A percentile compares a stretch with the other conserved stretches of the same genome.
Conservation (phyloP, 1,140 invertebrate genomes). For the Globodera ellingtonae region DNA sequence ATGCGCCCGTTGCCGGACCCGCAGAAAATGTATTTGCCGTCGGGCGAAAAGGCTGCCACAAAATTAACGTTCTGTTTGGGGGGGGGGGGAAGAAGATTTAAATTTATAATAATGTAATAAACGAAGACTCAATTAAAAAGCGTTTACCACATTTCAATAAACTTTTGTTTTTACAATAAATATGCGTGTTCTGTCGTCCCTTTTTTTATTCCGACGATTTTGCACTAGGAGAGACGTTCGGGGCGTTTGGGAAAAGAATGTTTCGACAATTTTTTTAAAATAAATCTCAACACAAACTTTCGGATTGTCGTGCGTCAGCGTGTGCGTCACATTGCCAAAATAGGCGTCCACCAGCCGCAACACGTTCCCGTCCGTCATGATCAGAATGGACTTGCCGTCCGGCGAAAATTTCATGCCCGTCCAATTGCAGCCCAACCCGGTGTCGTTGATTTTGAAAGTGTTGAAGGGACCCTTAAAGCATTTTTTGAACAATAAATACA, state of each 20-base stretch:
- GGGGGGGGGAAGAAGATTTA: conserved; percentile 1
- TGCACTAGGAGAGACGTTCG: neutral
- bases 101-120: too few relatives aligned
- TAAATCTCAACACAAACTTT: conserved; percentile 1
- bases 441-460: conserved; percentile 35
- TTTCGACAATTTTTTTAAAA: neutral
- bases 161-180: too few relatives aligned
- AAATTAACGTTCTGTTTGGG: conserved; percentile 34
- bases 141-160: too few relatives aligned
- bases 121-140: too few relatives aligned
- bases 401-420: conserved; percentile 45
- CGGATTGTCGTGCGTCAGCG: conserved; percentile 37
- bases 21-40: conserved; percentile 54
- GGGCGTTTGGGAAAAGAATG: neutral
- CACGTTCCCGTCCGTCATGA: conserved; percentile 36
- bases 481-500: neutral
- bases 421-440: conserved; percentile 32
- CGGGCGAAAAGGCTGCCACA: conserved; percentile 44
- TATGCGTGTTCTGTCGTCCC: too few relatives aligned
- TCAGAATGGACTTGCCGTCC: conserved; percentile 43
- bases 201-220: neutral
- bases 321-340: conserved; percentile 35
- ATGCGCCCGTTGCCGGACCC: conserved; percentile 37
- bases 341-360: conserved; percentile 42
- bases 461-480: conserved; percentile 46